Evolutionary conservation across 2,888 invertebrate species (phyloP), one percentile per base, ranked within the genome.

Genomic region (Stenodema calcarata): DNA sequence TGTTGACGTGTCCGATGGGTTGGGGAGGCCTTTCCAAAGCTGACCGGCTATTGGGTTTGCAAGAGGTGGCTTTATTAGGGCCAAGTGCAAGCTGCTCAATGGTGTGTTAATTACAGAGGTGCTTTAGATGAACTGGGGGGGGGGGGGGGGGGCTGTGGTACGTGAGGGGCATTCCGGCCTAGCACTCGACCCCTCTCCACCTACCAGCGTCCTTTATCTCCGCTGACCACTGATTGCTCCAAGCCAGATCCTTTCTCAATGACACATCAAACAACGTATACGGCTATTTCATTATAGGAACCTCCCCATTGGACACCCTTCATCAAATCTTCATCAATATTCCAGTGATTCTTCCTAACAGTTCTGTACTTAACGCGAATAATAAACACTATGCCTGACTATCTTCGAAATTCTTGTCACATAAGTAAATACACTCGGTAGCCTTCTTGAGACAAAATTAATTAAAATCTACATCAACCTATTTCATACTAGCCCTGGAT

Each of bases 41-140:
- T 27, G 76, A 18, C 35, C 44, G 50, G 50, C 54, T 75, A 85
- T 85, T 85, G 85, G 76, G 85, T 85, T 85, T 85, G 85, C 85
- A 50, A 85, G 75, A 82, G 82, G 82, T 82, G 85, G 76, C 85
- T 85, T 85, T 85, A 85, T 85, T 85, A 85, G 85, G 62, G 69
- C 82, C 82, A 85, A 76, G 75, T 75, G 76, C 75, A 76, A 54
- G 82, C 82, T 54, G 85, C 85, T 85, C 76, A 85, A 85, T 85
- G 85, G 85, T 75, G 85, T 85, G 85, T 85, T 85, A 85, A 85
- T 85, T 85, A 85, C 85, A 69, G 27, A 54, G 82, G 82, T 82
- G 82, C 82, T 82, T 82, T 82, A 41, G 82, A 35, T 41, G 82
- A 41, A 41, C n/a, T n/a, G n/a, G n/a, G 69, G 27, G 41, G 35